Evolutionary conservation across 1,140 invertebrate genomes (phyloP).

Genomic region (Lepidurus couesii): DNA sequence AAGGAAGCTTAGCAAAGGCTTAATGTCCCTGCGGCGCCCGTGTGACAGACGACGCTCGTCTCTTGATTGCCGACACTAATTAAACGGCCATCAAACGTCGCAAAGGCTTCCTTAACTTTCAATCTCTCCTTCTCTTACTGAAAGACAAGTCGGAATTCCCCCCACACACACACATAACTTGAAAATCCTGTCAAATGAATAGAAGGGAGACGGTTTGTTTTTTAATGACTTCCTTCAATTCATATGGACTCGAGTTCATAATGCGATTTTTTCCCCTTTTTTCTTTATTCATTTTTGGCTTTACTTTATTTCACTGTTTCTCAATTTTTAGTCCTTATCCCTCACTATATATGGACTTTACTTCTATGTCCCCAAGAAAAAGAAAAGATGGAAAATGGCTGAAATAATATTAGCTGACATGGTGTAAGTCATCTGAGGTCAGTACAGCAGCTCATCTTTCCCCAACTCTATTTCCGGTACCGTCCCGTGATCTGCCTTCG

Average conservation of each 20-base stretch:
- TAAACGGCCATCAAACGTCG: slow-evolving; percentile 8
- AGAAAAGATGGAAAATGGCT: background rate
- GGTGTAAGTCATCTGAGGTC: background rate
- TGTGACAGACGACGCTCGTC: slow-evolving; percentile 20
- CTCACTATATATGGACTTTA: background rate
- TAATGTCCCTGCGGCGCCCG: slow-evolving; percentile 16
- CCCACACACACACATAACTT: background rate
- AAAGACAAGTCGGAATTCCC: background rate
- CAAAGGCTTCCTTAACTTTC: slow-evolving; percentile 4
- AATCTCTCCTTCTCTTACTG: background rate
- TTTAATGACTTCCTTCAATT: slow-evolving; percentile 16
- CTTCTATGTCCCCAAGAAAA: background rate
- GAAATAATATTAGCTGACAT: background rate
- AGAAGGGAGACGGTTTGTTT: background rate
- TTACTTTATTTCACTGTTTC: background rate
- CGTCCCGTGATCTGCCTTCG: background rate
- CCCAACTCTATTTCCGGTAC: slow-evolving; percentile 2
- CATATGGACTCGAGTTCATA: background rate
- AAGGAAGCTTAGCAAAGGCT: slow-evolving; percentile 18
- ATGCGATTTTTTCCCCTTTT: too few species aligned
- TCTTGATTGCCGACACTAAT: slow-evolving; percentile 19
- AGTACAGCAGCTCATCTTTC: slow-evolving; percentile 2
- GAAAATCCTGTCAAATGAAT: background rate
- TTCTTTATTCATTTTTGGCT: too few species aligned
- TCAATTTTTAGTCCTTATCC: background rate